Evolutionary conservation across 2,113 vertebrate genomes (phyloP).

Genomic region (Callospermophilus lateralis): DNA sequence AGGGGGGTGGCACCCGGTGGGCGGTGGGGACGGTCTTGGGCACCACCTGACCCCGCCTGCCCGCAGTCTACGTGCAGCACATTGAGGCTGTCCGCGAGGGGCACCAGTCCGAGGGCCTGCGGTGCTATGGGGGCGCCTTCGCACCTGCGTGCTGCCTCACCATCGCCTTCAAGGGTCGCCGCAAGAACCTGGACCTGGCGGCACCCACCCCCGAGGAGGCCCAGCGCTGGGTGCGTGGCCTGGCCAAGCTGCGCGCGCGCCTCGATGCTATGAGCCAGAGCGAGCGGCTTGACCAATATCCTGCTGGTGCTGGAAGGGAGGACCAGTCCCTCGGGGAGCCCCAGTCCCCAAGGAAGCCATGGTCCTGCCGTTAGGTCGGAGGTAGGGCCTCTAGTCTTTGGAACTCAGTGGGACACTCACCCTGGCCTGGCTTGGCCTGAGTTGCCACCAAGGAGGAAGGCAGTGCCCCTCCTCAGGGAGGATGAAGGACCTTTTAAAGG

Average conservation of each 20-base stretch:
- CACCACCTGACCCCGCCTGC: not conserved
- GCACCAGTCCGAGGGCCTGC: slow-evolving; percentile 94
- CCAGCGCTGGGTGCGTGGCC: slow-evolving; percentile 93
- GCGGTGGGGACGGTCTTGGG: fast-evolving
- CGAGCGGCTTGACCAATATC: slow-evolving; percentile 98
- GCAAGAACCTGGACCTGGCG: slow-evolving; percentile 95
- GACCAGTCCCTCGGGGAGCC: not conserved
- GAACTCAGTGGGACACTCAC: not conserved
- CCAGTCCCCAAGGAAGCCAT: not conserved
- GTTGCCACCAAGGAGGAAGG: not conserved
- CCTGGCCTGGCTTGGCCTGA: not conserved
- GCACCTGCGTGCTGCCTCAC: slow-evolving; percentile 93
- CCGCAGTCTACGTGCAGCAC: slow-evolving; percentile 93
- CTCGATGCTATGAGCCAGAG: slow-evolving; percentile 94
- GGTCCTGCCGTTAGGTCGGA: not conserved
- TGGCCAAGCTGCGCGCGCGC: slow-evolving; percentile 91
- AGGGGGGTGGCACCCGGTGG: fast-evolving
- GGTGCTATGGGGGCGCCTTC: slow-evolving; percentile 87
- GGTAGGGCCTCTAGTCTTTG: not conserved
- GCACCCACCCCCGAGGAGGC: slow-evolving; percentile 91
- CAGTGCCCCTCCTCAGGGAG: not conserved
- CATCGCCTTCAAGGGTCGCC: slow-evolving; percentile 92
- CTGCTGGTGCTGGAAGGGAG: slow-evolving; percentile 77
- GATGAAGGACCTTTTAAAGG: no score
- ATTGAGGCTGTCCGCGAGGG: slow-evolving; percentile 94